These are phyloP conservation scores for Characodon lateralis DNA, from an alignment of 2,797 vertebrate species.

Conservation along the genomic window DNA sequence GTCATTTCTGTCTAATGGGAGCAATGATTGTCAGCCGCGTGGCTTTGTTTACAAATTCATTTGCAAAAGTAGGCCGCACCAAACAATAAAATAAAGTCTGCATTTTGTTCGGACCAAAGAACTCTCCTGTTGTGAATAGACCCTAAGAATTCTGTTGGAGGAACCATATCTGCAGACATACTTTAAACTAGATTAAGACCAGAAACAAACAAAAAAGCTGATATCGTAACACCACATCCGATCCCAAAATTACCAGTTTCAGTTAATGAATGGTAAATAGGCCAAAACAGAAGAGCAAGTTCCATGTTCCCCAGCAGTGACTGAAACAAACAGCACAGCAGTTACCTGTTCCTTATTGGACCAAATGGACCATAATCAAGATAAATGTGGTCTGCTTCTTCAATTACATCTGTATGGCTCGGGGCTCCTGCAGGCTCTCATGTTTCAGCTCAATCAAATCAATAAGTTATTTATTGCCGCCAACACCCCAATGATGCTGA, in stretches of 20 bases:
- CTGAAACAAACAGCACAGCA: conserved; percentile 75
- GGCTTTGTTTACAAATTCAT: too few species aligned
- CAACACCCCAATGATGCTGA: conserved; percentile 37
- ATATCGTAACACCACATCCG: neutral
- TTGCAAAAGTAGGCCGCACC: too few species aligned
- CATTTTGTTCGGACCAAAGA: too few species aligned
- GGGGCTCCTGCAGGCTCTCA: conserved; percentile 59
- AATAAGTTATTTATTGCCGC: conserved; percentile 78
- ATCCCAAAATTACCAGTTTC: neutral
- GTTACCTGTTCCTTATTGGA: conserved; percentile 75
- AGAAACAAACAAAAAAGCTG: neutral
- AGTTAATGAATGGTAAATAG: too few species aligned
- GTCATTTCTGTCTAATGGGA: too few species aligned
- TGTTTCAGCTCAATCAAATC: conserved; percentile 71
- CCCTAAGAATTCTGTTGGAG: too few species aligned
- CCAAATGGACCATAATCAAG: conserved; percentile 80
- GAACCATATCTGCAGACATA: neutral
- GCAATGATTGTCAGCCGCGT: too few species aligned
- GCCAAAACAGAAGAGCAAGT: conserved; percentile 6
- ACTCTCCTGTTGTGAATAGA: too few species aligned
- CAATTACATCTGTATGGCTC: conserved; percentile 67
- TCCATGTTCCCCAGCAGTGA: conserved; percentile 54
- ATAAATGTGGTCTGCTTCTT: conserved; percentile 73
- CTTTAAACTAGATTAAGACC: neutral
- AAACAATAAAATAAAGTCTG: too few species aligned